Evolutionary conservation across 2,888 invertebrate species (phyloP).

Genomic region (Masnerella sp.): DNA sequence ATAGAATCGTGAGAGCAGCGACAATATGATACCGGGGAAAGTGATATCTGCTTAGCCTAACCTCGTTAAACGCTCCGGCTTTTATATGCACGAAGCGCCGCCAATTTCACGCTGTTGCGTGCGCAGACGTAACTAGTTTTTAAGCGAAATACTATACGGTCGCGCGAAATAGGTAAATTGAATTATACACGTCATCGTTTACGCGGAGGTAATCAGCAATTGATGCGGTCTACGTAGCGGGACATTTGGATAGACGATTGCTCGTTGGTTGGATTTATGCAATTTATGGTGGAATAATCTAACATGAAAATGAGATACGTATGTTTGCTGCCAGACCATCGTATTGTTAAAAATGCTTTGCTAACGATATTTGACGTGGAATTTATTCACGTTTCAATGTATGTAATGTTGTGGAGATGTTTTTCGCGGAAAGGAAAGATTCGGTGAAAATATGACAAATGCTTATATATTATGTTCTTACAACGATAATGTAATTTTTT

Average conservation of each 20-base stretch:
- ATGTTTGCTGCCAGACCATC: too few species aligned
- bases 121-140: conserved; percentile 22
- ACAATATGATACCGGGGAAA: conserved; percentile 36
- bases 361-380: too few species aligned
- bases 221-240: conserved; percentile 27
- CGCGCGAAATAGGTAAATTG: conserved; percentile 40
- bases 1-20: conserved; percentile 50
- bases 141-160: conserved; percentile 37
- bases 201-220: conserved; percentile 16
- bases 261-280: conserved; percentile 6
- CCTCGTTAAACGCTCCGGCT: conserved; percentile 27
- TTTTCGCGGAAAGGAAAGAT: too few species aligned
- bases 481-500: too few species aligned
- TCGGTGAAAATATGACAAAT: too few species aligned
- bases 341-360: too few species aligned
- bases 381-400: too few species aligned
- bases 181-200: conserved; percentile 45
- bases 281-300: conserved; percentile 4
- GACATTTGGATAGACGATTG: conserved; percentile 12
- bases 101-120: conserved; percentile 28
- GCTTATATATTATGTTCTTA: too few species aligned
- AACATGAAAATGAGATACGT: neutral
- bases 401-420: too few species aligned
- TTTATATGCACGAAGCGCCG: conserved; percentile 8
- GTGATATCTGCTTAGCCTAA: conserved; percentile 12